A percentile compares a stretch with the other conserved stretches of the same genome.
Evolutionary conservation across 2,113 vertebrate species (phyloP).

Genomic region (Zootoca vivipara): DNA sequence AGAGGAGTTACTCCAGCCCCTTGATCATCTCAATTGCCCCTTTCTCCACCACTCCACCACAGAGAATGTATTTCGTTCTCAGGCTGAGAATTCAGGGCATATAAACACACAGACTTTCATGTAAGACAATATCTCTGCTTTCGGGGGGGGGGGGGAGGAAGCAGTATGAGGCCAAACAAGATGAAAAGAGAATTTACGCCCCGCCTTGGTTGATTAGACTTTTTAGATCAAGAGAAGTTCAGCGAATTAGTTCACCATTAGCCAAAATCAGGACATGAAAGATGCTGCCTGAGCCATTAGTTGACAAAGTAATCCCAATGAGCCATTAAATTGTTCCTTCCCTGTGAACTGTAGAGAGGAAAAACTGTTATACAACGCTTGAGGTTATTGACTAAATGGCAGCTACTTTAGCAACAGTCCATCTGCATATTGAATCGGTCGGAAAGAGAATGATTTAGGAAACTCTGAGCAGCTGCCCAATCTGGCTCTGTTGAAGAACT

Average conservation of each 20-base stretch:
- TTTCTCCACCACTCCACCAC: neutral
- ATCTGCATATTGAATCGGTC: neutral
- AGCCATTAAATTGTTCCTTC: constrained; percentile 26
- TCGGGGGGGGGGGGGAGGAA: neutral
- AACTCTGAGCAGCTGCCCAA: neutral
- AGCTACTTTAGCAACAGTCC: neutral
- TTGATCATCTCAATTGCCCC: neutral
- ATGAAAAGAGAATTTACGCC: neutral
- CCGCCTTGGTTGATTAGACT: neutral
- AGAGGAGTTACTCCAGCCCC: neutral
- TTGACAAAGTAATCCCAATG: constrained; percentile 13
- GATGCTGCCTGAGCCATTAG: constrained; percentile 1
- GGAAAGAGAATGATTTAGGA: neutral
- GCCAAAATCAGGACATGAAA: constrained; percentile 21
- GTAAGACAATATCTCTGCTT: neutral
- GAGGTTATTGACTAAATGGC: neutral
- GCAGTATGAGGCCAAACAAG: neutral
- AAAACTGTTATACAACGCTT: neutral
- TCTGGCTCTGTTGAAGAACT: neutral
- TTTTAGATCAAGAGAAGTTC: constrained; percentile 1
- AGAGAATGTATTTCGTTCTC: neutral
- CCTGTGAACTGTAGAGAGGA: neutral
- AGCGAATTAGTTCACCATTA: neutral
- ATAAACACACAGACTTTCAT: neutral
- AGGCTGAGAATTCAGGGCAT: neutral